A percentile compares a stretch with the other conserved stretches of the same genome.
Conservation (phyloP, 2,888 invertebrate species). For the Xestia sexstrigata region DNA sequence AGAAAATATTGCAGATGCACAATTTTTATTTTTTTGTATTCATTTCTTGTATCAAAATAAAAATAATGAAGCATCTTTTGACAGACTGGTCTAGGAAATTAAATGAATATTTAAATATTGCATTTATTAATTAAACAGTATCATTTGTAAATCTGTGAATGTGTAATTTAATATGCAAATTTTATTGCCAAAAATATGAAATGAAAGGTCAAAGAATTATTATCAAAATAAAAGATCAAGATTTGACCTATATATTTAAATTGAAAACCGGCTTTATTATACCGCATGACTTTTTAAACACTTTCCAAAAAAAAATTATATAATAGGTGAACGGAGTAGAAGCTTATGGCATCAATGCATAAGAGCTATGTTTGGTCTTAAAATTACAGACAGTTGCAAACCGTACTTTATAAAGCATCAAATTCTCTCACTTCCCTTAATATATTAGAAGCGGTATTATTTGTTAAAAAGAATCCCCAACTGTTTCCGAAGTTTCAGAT, state of each 20-base stretch:
- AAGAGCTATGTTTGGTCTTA: too few species aligned
- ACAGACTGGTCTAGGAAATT: not conserved
- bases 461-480: too few species aligned
- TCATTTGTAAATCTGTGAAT: not conserved
- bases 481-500: too few species aligned
- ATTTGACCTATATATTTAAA: not conserved
- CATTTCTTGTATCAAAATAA: too few species aligned
- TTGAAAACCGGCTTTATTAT: not conserved
- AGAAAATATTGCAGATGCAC: not conserved
- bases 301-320: too few species aligned
- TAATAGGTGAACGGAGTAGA: too few species aligned
- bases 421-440: too few species aligned
- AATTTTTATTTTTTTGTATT: not conserved
- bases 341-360: too few species aligned
- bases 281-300: too few species aligned
- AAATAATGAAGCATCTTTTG: not conserved
- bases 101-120: not conserved
- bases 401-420: too few species aligned
- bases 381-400: too few species aligned
- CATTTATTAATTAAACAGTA: not conserved
- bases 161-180: not conserved
- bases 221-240: not conserved
- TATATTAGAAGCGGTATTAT: too few species aligned
- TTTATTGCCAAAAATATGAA: not conserved
- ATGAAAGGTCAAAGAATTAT: slow-evolving; percentile 4